Base-by-base conservation (phyloP, 2,888 invertebrate species). In the Lasiommata megera region DNA sequence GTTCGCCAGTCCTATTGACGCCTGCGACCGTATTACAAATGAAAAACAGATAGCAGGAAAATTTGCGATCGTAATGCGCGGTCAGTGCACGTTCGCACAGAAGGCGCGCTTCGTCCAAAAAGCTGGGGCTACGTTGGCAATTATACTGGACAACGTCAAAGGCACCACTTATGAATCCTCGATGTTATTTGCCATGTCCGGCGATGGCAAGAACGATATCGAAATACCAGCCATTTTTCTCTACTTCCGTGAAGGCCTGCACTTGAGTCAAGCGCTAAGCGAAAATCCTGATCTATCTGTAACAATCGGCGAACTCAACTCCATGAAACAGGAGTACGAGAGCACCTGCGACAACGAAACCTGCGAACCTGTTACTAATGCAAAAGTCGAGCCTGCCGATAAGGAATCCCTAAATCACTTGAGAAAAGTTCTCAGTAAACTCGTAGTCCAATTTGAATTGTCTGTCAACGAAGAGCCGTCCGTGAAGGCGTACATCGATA, bases 111-210 rank as follows among this genome's bases (percentile, higher is more conserved):
- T 93, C 69, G 93, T 97, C 34, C 96, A 98, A 88, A 91, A 92
- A 54, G 94, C 95, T 3, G 98, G 98, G 12, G 98, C 96, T 0
- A 86, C 94, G 34, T 96, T 95, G 16, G 96, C 96, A 14, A 95
- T 99, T 70, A 95, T 99, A 37, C 86, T 96, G 63, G 97, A 97
- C 84, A 97, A 97, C 81, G 93, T 94, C 9, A 91, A 93, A 3
- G 95, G 93, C 28, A 95, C 96, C 34, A 95, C 95, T 54, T 93
- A 95, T 41, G 93, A 93, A 29, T 93, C 92, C 51, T 94, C 96
- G 1, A 95, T 96, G 0, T 93, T 98, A 88, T 99, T 99, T 87
- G 97, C 98, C 3, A 99, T 99, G 99, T 97, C 98, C 0, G 98
- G 98, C 1, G 98, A 99, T 82, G 97, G 97, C 0, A 93, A 89